phyloP scores from a whole-genome alignment of 2,888 invertebrate genomes.

The Dasysyrphus albostriatus region DNA sequence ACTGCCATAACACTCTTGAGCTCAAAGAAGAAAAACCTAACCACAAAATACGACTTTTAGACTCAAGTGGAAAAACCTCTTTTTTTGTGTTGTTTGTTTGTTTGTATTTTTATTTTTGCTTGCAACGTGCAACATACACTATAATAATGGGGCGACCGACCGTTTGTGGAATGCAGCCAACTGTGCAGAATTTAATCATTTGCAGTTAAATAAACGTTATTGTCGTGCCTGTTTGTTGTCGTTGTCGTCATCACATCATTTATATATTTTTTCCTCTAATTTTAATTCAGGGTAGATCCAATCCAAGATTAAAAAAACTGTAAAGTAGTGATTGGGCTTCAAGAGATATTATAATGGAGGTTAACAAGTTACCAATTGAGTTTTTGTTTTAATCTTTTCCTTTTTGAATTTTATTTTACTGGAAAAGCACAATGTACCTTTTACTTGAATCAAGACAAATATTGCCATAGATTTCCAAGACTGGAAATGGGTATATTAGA shows the following conservation, averaged over 20 bases:
- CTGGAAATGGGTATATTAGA: too few species aligned
- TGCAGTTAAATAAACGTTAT: slow-evolving; percentile 76
- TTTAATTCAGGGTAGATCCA: neutral
- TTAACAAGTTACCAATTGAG: slow-evolving; percentile 57
- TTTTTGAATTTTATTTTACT: too few species aligned
- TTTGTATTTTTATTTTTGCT: too few species aligned
- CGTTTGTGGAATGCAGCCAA: slow-evolving; percentile 75
- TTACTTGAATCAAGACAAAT: too few species aligned
- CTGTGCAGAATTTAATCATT: slow-evolving; percentile 75
- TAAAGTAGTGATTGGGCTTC: neutral
- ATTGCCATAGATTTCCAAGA: too few species aligned
- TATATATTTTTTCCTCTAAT: slow-evolving; percentile 27
- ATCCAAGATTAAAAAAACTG: slow-evolving; percentile 16
- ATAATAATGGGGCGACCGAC: slow-evolving; percentile 65
- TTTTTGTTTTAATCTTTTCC: neutral
- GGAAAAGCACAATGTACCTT: too few species aligned
- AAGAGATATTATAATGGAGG: slow-evolving; percentile 46
- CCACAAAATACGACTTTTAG: slow-evolving; percentile 28
- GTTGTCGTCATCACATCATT: slow-evolving; percentile 72
- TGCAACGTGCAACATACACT: slow-evolving; percentile 1
- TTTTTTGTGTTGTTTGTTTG: neutral
- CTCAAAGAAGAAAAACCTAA: slow-evolving; percentile 18
- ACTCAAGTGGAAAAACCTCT: slow-evolving; percentile 69
- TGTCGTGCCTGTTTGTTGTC: slow-evolving; percentile 70
- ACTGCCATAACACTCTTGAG: neutral